Base-by-base conservation (phyloP, 2,888 invertebrate genomes). In the Hypselothyrea guttata region DNA sequence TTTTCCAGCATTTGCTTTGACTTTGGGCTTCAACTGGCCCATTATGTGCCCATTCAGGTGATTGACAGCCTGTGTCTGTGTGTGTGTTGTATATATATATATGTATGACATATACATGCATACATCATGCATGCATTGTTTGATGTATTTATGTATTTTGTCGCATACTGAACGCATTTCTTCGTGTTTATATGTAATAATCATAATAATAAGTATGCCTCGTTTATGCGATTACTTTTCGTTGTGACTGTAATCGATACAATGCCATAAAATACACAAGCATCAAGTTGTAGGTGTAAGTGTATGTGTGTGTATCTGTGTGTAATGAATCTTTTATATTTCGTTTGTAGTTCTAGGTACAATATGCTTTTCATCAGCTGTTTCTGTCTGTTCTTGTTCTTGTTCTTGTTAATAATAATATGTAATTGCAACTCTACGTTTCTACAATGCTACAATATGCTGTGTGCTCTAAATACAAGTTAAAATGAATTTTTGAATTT, bases 91-190 rank as follows among this genome's bases (percentile, higher is more conserved):
- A 18, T 41, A 28, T 51, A 41, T 38, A 86, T 79, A 86, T 60
- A 85, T 85, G 86, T 76, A 81, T 84, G 77, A 79, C 82, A 84
- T 86, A 84, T 77, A 79, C 84, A 85, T 77, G 76, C 84, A 85
- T 79, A 79, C 22, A 22, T 22, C 5, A 22, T 22, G 22, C 5
- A 85, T 83, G 72, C 51, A 16, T 49, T 55, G 56, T 16, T 16
- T 31, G 27, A 47, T 30, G 37, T 55, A 28, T 41, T 33, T 51
- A 34, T 27, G 48, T n/a, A n/a, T n/a, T n/a, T n/a, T 54, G 38
- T 81, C 41, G 75, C 84, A 84, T 81, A 84, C 76, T 75, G 68
- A 84, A 84, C 75, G 70, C 77, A 64, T 71, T 63, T 22, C 54
- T 38, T 60, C 46, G 46, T 83, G 49, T 79, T 59, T 84, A 63